These are phyloP conservation scores for Actinopyga echinites DNA, from an alignment of 53 echinoderm and acorn worm species.

Conservation along the genomic window DNA sequence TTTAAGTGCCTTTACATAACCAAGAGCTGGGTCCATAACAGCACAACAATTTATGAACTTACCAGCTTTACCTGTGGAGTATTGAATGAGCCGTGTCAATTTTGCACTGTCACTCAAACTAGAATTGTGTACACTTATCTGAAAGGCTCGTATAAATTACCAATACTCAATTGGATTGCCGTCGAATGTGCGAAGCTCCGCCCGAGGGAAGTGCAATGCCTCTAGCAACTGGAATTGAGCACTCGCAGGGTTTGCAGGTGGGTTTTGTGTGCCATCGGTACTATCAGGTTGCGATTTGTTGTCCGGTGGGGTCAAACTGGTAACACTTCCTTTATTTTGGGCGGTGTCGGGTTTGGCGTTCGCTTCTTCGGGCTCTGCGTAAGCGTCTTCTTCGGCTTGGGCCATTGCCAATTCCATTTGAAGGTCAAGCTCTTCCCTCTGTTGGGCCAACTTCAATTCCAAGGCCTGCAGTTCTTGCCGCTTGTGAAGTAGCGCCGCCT, in stretches of 20 bases:
- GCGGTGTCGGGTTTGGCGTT: neutral
- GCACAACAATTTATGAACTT: constrained; percentile 51
- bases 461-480: neutral
- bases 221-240: constrained; percentile 28
- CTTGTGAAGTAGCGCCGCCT: neutral
- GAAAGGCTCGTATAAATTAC: constrained; percentile 49
- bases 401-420: neutral
- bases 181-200: constrained; percentile 20
- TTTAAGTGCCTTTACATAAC: constrained; percentile 45
- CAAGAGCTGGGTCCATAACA: constrained; percentile 43
- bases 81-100: constrained; percentile 52
- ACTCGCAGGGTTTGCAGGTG: neutral
- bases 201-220: neutral
- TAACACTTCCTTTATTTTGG: neutral
- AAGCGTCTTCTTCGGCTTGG: neutral
- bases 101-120: too few species aligned
- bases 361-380: neutral
- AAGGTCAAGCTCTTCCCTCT: constrained; percentile 2
- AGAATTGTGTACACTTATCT: constrained; percentile 57
- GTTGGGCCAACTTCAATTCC: neutral
- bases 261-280: neutral
- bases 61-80: constrained; percentile 50
- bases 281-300: neutral
- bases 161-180: constrained; percentile 49
- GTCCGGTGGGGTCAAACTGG: neutral